phyloP scores from a whole-genome alignment of 2,888 invertebrate species.

The Ophion slaviceki region DNA sequence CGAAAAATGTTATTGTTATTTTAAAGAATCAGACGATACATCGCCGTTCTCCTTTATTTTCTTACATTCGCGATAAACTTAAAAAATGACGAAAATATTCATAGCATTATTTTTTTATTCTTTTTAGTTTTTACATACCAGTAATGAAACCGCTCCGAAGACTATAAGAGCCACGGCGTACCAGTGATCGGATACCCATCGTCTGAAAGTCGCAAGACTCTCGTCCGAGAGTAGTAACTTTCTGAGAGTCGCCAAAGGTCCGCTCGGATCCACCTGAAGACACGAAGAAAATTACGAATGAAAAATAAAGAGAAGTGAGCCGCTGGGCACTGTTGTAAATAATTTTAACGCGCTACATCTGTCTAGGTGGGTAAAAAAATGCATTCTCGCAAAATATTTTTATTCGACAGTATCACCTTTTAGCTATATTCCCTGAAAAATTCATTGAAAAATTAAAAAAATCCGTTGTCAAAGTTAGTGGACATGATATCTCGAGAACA shows the following conservation, averaged over 20 bases:
- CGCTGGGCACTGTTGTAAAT: slow-evolving; percentile 23
- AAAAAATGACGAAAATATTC: background rate
- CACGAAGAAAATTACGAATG: background rate
- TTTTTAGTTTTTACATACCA: slow-evolving; percentile 87
- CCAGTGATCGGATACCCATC: slow-evolving; percentile 96
- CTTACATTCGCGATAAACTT: background rate
- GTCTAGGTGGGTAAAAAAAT: too few relatives aligned
- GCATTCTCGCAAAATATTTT: too few relatives aligned
- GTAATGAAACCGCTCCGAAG: slow-evolving; percentile 89
- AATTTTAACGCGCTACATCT: background rate
- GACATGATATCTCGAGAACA: too few relatives aligned
- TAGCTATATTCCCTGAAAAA: too few relatives aligned
- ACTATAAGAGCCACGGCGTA: slow-evolving; percentile 93
- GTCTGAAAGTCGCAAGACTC: slow-evolving; percentile 94
- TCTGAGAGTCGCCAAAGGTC: slow-evolving; percentile 94
- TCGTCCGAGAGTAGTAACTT: slow-evolving; percentile 94
- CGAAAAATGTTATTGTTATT: slow-evolving; percentile 50
- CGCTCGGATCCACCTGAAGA: slow-evolving; percentile 92
- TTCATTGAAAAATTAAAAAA: too few relatives aligned
- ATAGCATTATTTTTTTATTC: too few relatives aligned
- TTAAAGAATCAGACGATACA: background rate
- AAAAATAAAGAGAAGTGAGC: background rate
- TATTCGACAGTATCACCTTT: too few relatives aligned
- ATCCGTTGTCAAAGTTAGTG: too few relatives aligned
- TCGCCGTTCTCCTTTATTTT: background rate